Conservation (phyloP, 2,113 vertebrate genomes). For the Potamarius usumacintae region DNA sequence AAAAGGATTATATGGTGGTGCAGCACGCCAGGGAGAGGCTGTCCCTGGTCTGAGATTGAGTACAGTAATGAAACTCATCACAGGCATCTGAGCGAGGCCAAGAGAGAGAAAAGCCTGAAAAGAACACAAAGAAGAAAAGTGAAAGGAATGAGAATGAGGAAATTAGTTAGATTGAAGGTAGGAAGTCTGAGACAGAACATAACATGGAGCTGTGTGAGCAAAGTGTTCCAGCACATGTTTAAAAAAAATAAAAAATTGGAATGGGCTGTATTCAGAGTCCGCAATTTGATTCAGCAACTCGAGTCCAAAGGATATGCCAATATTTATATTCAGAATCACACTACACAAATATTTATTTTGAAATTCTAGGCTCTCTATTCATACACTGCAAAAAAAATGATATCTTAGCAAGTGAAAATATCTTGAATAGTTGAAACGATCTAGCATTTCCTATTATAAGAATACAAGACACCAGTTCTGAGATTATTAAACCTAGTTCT, state of each 20-base stretch:
- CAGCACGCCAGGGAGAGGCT: conserved; percentile 71
- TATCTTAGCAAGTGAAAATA: too few species aligned
- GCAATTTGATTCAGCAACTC: background rate
- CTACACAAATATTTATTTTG: background rate
- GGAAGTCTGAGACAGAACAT: background rate
- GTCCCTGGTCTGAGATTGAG: conserved; percentile 74
- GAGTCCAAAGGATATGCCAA: background rate
- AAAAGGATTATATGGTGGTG: conserved; percentile 80
- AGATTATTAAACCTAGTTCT: too few species aligned
- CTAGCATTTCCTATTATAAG: too few species aligned
- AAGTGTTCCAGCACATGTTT: background rate
- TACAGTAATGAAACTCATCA: conserved; percentile 79
- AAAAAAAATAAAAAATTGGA: background rate
- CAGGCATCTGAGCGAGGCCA: conserved; percentile 33
- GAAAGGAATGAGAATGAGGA: conserved; percentile 19
- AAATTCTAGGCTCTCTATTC: background rate
- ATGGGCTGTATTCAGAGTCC: background rate
- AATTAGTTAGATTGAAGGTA: conserved; percentile 29
- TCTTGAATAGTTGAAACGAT: too few species aligned
- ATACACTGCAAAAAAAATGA: too few species aligned
- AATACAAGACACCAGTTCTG: too few species aligned
- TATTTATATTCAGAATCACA: background rate
- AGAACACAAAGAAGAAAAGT: conserved; percentile 22
- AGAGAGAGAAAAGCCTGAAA: conserved; percentile 27
- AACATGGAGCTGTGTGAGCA: background rate